phyloP scores from a whole-genome alignment of 2,113 vertebrate species.

The Australoheros scitulus region DNA sequence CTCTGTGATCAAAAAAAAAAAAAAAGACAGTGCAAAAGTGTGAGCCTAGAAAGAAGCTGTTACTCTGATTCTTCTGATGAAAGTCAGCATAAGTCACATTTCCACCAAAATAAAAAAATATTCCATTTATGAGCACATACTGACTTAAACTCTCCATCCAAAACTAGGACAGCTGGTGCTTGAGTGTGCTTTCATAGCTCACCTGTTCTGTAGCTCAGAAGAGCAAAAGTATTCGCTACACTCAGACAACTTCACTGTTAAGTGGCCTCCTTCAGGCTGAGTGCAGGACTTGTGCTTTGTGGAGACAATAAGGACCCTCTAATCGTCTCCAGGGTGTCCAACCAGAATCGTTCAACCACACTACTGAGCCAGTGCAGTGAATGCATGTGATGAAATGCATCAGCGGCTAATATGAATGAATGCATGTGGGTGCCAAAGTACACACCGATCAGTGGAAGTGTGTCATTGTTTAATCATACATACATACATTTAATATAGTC shows the following conservation, averaged over 20 bases:
- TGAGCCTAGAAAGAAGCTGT: neutral
- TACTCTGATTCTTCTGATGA: neutral
- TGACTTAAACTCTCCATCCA: slow-evolving; percentile 1
- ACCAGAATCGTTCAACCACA: slow-evolving; percentile 19
- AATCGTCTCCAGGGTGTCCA: slow-evolving; percentile 31
- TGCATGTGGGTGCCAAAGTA: neutral
- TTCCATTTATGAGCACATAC: slow-evolving; percentile 22
- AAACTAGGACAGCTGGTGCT: slow-evolving; percentile 4
- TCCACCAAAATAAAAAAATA: neutral
- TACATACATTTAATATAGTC: neutral
- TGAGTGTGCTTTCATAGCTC: slow-evolving; percentile 7
- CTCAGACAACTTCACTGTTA: neutral
- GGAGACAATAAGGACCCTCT: slow-evolving; percentile 28
- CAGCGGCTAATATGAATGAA: slow-evolving; percentile 4
- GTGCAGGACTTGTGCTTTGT: slow-evolving; percentile 6
- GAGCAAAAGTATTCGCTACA: slow-evolving; percentile 24
- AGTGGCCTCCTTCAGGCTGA: slow-evolving; percentile 20
- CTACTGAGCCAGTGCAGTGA: slow-evolving; percentile 16
- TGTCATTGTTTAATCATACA: neutral
- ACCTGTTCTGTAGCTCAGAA: slow-evolving; percentile 27
- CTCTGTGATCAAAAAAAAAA: neutral
- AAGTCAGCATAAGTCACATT: neutral
- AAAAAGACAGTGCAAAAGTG: neutral
- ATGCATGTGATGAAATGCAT: neutral
- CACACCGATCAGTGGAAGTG: neutral